A percentile compares a stretch with the other conserved stretches of the same genome.
Evolutionary conservation across 1,140 invertebrate genomes (phyloP).

Genomic region (Drosophila hydei): DNA sequence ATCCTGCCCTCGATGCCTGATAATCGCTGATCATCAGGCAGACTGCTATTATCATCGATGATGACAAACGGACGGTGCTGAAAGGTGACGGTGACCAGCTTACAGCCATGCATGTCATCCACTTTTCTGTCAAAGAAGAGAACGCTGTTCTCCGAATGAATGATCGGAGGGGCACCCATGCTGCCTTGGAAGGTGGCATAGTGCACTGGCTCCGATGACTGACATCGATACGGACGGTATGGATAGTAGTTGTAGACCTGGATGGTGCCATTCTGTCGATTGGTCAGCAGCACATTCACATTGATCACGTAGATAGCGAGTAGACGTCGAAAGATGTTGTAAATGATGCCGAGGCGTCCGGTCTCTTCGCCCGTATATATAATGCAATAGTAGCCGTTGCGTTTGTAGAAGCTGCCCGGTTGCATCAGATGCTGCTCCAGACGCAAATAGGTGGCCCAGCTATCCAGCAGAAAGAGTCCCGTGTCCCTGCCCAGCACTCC

Average conservation of each 20-base stretch:
- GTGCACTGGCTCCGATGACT: slow-evolving; percentile 57
- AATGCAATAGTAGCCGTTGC: slow-evolving; percentile 65
- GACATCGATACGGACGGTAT: slow-evolving; percentile 55
- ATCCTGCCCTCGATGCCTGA: slow-evolving; percentile 70
- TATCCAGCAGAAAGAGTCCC: slow-evolving; percentile 72
- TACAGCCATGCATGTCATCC: slow-evolving; percentile 58
- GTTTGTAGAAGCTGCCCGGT: slow-evolving; percentile 49
- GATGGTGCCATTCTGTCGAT: slow-evolving; percentile 25
- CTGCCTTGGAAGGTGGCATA: slow-evolving; percentile 55
- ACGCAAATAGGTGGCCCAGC: slow-evolving; percentile 53
- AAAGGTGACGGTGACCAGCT: slow-evolving; percentile 49
- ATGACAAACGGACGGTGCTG: slow-evolving; percentile 54
- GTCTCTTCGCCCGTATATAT: slow-evolving; percentile 68
- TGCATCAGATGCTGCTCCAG: slow-evolving; percentile 55
- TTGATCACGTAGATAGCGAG: slow-evolving; percentile 69
- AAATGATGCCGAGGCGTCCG: slow-evolving; percentile 42
- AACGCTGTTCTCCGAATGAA: slow-evolving; percentile 13
- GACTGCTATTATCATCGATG: slow-evolving; percentile 9
- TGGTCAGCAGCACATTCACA: slow-evolving; percentile 61
- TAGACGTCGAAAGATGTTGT: slow-evolving; percentile 63
- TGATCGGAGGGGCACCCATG: neutral
- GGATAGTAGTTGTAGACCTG: slow-evolving; percentile 76
- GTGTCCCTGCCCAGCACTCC: slow-evolving; percentile 17
- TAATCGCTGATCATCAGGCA: neutral
- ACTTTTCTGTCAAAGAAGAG: slow-evolving; percentile 57